Evolutionary conservation across 2,113 vertebrate species (phyloP).

Genomic region (Alaudala cheleensis): DNA sequence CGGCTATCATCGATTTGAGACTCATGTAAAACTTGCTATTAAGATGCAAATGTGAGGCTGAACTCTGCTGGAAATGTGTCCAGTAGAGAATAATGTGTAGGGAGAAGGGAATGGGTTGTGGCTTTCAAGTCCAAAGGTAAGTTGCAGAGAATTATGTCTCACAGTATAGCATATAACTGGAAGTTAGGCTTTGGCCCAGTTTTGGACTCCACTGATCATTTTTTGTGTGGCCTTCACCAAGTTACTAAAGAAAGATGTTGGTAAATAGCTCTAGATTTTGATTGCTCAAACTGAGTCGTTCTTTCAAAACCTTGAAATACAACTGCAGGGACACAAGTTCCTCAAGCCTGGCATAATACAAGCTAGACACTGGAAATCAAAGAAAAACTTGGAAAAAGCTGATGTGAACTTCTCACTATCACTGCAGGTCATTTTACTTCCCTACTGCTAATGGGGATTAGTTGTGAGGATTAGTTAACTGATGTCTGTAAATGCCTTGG

Average conservation of each 20-base stretch:
- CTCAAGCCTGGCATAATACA: neutral
- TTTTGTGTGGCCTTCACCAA: neutral
- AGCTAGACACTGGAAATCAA: neutral
- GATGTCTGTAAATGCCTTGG: constrained; percentile 16
- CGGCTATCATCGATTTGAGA: neutral
- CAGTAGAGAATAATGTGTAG: neutral
- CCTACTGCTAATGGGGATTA: neutral
- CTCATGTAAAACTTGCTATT: neutral
- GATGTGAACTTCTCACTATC: neutral
- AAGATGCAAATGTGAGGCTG: neutral
- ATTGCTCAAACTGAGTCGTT: neutral
- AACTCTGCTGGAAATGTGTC: neutral
- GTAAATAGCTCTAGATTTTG: constrained; percentile 3
- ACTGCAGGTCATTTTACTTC: neutral
- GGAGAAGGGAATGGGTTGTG: neutral
- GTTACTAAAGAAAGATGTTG: neutral
- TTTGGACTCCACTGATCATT: neutral
- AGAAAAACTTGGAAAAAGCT: neutral
- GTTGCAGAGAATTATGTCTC: neutral
- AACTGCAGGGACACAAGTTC: neutral
- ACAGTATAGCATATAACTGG: neutral
- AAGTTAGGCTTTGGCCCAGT: neutral
- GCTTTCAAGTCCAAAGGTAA: constrained; percentile 5
- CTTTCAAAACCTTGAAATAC: neutral
- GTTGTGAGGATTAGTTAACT: constrained; percentile 30